Percentiles rank a stretch among this genome's conserved stretches.
These are phyloP conservation scores for Trichoplusia ni DNA, from an alignment of 1,140 invertebrate species.

Conservation along the genomic window DNA sequence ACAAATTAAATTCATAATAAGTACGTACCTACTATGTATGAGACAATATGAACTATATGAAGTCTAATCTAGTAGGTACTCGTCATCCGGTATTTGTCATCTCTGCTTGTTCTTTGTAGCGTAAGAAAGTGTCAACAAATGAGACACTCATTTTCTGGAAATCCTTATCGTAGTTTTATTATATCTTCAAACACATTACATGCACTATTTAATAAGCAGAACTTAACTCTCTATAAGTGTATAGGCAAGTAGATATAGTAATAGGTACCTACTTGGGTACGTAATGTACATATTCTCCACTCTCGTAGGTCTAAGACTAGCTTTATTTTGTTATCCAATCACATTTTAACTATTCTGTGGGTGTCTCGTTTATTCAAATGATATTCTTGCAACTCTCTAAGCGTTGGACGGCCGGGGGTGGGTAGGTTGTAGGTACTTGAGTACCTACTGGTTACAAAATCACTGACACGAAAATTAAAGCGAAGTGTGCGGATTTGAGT, in stretches of 20 bases:
- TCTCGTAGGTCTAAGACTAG: background rate
- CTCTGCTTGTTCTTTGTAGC: too few relatives aligned
- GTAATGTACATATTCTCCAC: background rate
- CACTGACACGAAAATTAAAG: slow-evolving; percentile 6
- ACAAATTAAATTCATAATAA: too few relatives aligned
- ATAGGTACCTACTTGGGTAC: background rate
- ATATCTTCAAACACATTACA: too few relatives aligned
- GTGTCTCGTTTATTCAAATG: slow-evolving; percentile 22
- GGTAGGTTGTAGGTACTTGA: background rate
- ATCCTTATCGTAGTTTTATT: too few relatives aligned
- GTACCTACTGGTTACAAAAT: slow-evolving; percentile 14
- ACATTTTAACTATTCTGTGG: slow-evolving; percentile 23
- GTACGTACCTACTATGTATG: background rate
- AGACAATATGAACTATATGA: background rate
- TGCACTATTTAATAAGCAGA: too few relatives aligned
- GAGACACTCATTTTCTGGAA: too few relatives aligned
- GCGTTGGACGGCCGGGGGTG: slow-evolving; percentile 10
- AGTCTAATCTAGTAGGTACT: too few relatives aligned
- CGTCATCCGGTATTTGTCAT: too few relatives aligned
- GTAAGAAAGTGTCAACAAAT: too few relatives aligned
- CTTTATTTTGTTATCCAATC: slow-evolving; percentile 12
- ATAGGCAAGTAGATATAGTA: background rate
- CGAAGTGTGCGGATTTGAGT: slow-evolving; percentile 1
- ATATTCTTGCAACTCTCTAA: slow-evolving; percentile 23
- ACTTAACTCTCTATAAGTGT: too few relatives aligned